These are phyloP conservation scores for Helogale parvula DNA, from an alignment of 2,113 vertebrate genomes.

Conservation along the genomic window DNA sequence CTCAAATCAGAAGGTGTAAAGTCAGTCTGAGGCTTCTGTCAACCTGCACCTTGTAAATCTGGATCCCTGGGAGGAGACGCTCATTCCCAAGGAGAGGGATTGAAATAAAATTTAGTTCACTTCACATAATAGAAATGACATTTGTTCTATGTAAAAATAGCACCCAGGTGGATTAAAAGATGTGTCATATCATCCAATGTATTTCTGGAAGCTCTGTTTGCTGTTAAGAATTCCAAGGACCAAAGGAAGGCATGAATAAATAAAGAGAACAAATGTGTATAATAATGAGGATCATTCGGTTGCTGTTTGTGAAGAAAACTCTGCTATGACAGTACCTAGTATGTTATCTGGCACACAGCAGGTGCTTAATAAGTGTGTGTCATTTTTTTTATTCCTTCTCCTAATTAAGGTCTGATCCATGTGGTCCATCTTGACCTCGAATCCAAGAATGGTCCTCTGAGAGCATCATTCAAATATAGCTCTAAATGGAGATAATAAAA, in stretches of 20 bases:
- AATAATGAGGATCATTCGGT: neutral
- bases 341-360: neutral
- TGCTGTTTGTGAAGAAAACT: neutral
- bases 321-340: neutral
- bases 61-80: neutral
- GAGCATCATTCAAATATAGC: neutral
- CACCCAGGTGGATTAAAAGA: constrained; percentile 39
- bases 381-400: neutral
- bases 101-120: constrained; percentile 51
- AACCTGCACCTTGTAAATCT: neutral
- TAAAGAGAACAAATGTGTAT: too few relatives aligned
- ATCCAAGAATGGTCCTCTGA: neutral
- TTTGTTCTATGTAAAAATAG: constrained; percentile 60
- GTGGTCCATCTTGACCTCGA: neutral
- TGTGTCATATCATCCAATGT: neutral
- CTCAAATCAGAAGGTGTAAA: constrained; percentile 12
- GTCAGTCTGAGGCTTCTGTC: neutral
- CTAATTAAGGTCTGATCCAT: neutral
- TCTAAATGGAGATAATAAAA: neutral
- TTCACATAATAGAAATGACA: constrained; percentile 50
- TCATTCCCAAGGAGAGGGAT: neutral
- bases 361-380: neutral
- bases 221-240: constrained; percentile 2
- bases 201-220: constrained; percentile 26
- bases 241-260: neutral